These are phyloP conservation scores for Amblyraja radiata DNA, from an alignment of 2,797 vertebrate genomes.

Conservation along the genomic window DNA sequence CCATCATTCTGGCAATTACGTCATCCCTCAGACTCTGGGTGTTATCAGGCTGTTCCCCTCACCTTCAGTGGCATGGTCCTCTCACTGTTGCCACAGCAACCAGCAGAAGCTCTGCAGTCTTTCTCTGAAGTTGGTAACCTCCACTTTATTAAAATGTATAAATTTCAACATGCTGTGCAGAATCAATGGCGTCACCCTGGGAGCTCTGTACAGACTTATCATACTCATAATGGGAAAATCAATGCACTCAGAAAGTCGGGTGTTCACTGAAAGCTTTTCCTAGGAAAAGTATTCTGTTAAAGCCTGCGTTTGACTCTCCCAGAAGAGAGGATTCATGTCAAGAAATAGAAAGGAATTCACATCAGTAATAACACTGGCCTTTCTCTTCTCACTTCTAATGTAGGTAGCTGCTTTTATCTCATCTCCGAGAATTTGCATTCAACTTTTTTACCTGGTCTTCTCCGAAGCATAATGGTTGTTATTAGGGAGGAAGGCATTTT, in stretches of 20 bases:
- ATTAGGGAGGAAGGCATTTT: background rate
- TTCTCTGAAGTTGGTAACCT: background rate
- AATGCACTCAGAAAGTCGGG: background rate
- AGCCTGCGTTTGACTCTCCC: background rate
- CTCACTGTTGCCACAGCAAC: background rate
- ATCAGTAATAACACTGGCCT: background rate
- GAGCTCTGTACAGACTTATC: background rate
- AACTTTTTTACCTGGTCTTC: background rate
- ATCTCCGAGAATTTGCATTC: background rate
- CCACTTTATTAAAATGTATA: constrained; percentile 21
- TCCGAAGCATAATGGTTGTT: background rate
- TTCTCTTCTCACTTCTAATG: background rate
- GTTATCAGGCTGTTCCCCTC: background rate
- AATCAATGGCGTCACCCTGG: constrained; percentile 2
- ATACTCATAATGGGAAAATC: constrained; percentile 25
- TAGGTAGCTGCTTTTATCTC: background rate
- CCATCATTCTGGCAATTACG: background rate
- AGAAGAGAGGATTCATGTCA: background rate
- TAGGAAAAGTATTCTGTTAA: background rate
- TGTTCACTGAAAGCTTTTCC: background rate
- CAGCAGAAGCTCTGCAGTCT: background rate
- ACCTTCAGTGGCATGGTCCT: background rate
- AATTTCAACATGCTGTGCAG: background rate
- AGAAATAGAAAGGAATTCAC: background rate
- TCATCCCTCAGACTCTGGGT: constrained; percentile 1